Percentiles rank a stretch among this genome's conserved stretches.
Evolutionary conservation across 1,140 invertebrate species (phyloP).

Genomic region (Melipona quadrifasciata): DNA sequence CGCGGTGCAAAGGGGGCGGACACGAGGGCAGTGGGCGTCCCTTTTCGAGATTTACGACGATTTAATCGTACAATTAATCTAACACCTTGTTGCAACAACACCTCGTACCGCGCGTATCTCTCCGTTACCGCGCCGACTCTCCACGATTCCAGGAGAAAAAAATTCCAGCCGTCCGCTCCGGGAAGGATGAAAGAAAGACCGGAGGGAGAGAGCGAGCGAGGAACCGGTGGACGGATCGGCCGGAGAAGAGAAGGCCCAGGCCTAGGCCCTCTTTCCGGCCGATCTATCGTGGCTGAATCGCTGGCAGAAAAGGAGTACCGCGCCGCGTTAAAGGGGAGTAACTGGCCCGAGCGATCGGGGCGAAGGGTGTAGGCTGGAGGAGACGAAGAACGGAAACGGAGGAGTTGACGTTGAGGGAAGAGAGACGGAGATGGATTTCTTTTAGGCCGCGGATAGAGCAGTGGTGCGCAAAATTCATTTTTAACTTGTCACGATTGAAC

Average conservation of each 20-base stretch:
- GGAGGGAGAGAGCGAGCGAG: not conserved
- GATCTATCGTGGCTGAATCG: constrained; percentile 62
- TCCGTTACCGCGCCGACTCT: constrained; percentile 41
- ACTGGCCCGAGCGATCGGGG: constrained; percentile 32
- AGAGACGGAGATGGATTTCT: not conserved
- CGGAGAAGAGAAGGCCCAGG: constrained; percentile 1
- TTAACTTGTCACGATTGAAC: not conserved
- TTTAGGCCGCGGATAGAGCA: not conserved
- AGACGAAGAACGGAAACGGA: too few species aligned
- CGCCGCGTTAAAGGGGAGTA: constrained; percentile 62
- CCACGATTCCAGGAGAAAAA: constrained; percentile 27
- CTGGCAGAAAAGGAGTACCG: constrained; percentile 47
- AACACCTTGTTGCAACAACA: constrained; percentile 81
- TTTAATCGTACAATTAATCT: constrained; percentile 82
- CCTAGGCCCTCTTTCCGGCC: constrained; percentile 16
- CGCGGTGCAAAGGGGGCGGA: constrained; percentile 38
- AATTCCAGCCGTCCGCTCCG: constrained; percentile 6
- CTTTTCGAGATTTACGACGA: constrained; percentile 78
- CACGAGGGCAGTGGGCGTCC: constrained; percentile 72
- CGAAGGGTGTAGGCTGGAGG: not conserved
- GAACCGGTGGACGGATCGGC: constrained; percentile 26
- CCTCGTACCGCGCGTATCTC: constrained; percentile 62
- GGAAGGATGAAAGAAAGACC: not conserved
- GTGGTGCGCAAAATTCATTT: constrained; percentile 25
- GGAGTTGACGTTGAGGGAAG: constrained; percentile 1